Evolutionary conservation across 2,888 invertebrate genomes (phyloP).

Genomic region (Amblyjoppa proteus): DNA sequence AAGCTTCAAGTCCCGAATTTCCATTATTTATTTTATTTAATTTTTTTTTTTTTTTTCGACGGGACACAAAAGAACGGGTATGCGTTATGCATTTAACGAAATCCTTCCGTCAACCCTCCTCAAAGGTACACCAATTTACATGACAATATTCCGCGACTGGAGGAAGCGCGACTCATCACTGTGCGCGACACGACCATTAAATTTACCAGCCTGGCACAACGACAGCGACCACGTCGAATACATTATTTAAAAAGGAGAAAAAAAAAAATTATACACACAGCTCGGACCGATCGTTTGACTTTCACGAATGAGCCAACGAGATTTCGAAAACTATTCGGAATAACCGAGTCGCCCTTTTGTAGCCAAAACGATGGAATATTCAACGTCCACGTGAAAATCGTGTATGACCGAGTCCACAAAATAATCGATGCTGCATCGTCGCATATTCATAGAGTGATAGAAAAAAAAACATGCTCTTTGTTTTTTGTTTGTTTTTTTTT

Average conservation of each 20-base stretch:
- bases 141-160: conserved; percentile 36
- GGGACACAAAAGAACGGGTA: conserved; percentile 7
- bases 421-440: not conserved
- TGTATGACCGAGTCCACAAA: conserved; percentile 14
- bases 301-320: conserved; percentile 15
- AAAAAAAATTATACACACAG: conserved; percentile 1
- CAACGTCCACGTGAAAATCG: conserved; percentile 21
- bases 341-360: not conserved
- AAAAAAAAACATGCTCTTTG: not conserved
- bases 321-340: not conserved
- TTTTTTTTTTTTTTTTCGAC: not conserved
- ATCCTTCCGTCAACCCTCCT: conserved; percentile 10
- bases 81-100: conserved; percentile 24
- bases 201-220: conserved; percentile 7
- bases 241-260: not conserved
- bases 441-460: not conserved
- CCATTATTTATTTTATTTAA: not conserved
- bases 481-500: too few relatives aligned
- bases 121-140: conserved; percentile 21
- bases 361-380: conserved; percentile 1
- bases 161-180: conserved; percentile 28
- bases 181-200: conserved; percentile 15
- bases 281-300: conserved; percentile 9
- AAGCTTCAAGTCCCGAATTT: conserved; percentile 17
- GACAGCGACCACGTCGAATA: conserved; percentile 5